These are phyloP conservation scores for Dicerorhinus sumatrensis DNA, from an alignment of 2,113 vertebrate species.

Conservation along the genomic window DNA sequence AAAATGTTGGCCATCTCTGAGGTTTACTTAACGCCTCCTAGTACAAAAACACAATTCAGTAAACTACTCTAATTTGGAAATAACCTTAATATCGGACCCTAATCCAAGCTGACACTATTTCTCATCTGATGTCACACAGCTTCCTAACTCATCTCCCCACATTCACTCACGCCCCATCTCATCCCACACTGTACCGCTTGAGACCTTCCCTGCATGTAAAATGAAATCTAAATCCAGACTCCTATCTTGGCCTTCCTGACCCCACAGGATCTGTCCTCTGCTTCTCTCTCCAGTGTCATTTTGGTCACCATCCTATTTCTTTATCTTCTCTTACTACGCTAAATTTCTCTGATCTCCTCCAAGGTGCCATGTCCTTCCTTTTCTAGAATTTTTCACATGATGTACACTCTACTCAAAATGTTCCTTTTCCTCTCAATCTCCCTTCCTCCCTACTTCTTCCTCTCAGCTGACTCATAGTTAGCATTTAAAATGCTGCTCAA, in stretches of 20 bases:
- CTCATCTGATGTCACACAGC: neutral
- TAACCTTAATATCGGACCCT: neutral
- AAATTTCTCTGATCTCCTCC: neutral
- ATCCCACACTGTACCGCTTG: no score
- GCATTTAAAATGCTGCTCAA: neutral
- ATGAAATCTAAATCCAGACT: neutral
- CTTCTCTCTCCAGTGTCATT: neutral
- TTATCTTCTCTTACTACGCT: neutral
- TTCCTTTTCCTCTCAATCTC: neutral
- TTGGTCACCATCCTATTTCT: neutral
- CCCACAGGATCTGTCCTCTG: neutral
- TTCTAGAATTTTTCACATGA: neutral
- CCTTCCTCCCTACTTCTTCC: neutral
- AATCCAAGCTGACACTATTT: neutral
- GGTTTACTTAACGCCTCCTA: neutral
- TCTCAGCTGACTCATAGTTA: neutral
- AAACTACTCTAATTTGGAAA: neutral
- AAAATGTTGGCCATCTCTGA: neutral
- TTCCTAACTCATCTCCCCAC: neutral
- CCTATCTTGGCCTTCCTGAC: neutral
- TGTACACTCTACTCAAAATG: neutral
- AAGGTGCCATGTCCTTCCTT: neutral
- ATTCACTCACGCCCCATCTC: neutral
- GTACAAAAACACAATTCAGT: neutral
- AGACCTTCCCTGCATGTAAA: neutral